Evolutionary conservation across 2,113 vertebrate species (phyloP).

Genomic region (Cariama cristata): DNA sequence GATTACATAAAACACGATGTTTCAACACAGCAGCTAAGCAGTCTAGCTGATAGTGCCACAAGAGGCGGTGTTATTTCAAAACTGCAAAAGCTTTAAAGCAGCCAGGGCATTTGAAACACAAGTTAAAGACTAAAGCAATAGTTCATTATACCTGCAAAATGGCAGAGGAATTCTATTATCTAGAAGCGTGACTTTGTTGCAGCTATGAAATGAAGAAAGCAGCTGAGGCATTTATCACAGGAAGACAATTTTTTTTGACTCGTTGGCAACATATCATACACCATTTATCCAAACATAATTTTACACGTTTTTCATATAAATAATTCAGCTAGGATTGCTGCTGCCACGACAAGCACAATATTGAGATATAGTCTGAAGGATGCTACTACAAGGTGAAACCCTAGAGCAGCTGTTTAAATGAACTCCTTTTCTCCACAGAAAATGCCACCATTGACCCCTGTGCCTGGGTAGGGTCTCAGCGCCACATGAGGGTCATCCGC

Average conservation of each 20-base stretch:
- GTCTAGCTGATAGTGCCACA: too few relatives aligned
- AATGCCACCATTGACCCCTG: too few relatives aligned
- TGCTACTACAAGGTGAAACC: not conserved
- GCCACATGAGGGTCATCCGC: rapidly evolving
- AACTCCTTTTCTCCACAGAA: not conserved
- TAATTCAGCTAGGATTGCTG: not conserved
- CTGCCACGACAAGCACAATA: not conserved
- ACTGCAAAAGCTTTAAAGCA: not conserved
- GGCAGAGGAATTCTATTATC: not conserved
- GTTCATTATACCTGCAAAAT: not conserved
- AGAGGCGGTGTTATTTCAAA: not conserved
- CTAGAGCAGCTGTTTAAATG: not conserved
- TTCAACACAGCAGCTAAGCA: not conserved
- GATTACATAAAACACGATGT: not conserved
- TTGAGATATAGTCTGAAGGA: not conserved
- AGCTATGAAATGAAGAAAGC: not conserved
- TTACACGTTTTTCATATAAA: not conserved
- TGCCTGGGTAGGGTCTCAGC: rapidly evolving
- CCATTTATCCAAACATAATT: not conserved
- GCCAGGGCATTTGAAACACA: not conserved
- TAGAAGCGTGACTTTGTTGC: not conserved
- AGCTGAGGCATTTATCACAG: not conserved
- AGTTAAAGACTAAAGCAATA: not conserved
- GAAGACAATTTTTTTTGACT: not conserved
- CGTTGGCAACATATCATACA: not conserved